Evolutionary conservation across 2,888 invertebrate genomes (phyloP), one percentile per base, ranked within the genome.

Genomic region (Acanthoscelides obtectus): DNA sequence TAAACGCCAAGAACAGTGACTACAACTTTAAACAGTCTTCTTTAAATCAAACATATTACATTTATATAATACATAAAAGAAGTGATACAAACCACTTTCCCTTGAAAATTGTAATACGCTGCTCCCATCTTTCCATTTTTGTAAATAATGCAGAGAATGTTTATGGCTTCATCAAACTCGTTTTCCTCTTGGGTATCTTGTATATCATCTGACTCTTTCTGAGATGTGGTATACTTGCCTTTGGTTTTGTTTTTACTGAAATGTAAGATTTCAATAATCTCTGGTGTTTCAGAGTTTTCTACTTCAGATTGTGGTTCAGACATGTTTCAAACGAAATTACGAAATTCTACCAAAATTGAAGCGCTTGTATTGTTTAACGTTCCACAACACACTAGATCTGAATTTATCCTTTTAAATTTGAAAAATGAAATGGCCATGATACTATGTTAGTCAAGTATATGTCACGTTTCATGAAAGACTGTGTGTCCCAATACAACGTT

Each of bases 41-140:
- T 8, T 12, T 6, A 20, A 66, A 25, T 20, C 1, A 27, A 45
- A 27, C 17, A 25, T 22, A 67, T 17, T 22, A 70, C 21, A 6
- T 64, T 8, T 21, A 0, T 22, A 68, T 5, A 12, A 12, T 2
- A 68, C 19, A 27, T 20, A 67, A 68, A 72, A 67, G 27, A 8
- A 63, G 12, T 5, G 20, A 69, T 69, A 72, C 75, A 78, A 82
- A 90, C 91, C 85, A 91, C 90, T 76, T 90, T 90, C 0, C 90
- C 90, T 70, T 88, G 87, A 63, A 90, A 83, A 77, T 90, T 90
- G 84, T 91, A 94, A 83, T 89, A 91, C 0, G 94, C 92, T 20
- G 92, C 92, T n/a, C 93, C 94, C 70, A 94, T 83, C 80, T 88
- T 89, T 19, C 91, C 90, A 69, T 87, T 86, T 74, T 89, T 88